A percentile compares a stretch with the other conserved stretches of the same genome.
Evolutionary conservation across 2,113 vertebrate genomes (phyloP).

Genomic region (Elanus axillaris): DNA sequence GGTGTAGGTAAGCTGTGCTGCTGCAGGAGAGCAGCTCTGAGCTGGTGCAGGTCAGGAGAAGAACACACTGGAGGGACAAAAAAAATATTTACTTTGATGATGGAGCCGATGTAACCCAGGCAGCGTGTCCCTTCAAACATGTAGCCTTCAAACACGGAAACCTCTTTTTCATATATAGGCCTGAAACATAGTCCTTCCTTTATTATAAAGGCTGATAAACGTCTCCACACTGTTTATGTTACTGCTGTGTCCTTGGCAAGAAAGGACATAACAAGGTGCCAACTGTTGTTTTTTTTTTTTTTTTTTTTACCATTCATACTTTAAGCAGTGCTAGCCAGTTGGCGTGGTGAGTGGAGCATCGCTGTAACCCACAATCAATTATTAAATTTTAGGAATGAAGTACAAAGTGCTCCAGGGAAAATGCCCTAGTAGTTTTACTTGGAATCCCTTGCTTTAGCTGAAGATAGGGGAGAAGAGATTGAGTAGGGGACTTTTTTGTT

Average conservation of each 20-base stretch:
- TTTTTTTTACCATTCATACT: not conserved
- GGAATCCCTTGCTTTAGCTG: not conserved
- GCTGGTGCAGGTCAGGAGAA: not conserved
- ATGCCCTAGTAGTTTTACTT: not conserved
- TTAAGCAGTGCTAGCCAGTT: not conserved
- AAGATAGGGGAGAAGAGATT: not conserved
- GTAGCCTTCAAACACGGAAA: not conserved
- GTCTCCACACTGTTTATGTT: not conserved
- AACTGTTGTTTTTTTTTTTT: not conserved
- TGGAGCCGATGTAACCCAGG: not conserved
- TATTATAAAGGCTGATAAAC: slow-evolving; percentile 1
- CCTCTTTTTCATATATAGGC: not conserved
- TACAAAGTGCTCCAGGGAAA: slow-evolving; percentile 1
- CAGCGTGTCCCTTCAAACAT: not conserved
- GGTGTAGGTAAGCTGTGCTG: not conserved
- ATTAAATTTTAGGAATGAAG: slow-evolving; percentile 47
- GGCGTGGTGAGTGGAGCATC: not conserved
- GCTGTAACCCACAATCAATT: slow-evolving; percentile 21
- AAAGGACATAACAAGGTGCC: not conserved
- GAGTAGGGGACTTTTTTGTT: not conserved
- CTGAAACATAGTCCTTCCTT: not conserved
- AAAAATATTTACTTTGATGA: not conserved
- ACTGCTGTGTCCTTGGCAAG: slow-evolving; percentile 45
- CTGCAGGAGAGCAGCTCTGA: not conserved
- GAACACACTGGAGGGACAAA: not conserved